Conservation (phyloP, 2,888 invertebrate species). For the Camponotus fellah region DNA sequence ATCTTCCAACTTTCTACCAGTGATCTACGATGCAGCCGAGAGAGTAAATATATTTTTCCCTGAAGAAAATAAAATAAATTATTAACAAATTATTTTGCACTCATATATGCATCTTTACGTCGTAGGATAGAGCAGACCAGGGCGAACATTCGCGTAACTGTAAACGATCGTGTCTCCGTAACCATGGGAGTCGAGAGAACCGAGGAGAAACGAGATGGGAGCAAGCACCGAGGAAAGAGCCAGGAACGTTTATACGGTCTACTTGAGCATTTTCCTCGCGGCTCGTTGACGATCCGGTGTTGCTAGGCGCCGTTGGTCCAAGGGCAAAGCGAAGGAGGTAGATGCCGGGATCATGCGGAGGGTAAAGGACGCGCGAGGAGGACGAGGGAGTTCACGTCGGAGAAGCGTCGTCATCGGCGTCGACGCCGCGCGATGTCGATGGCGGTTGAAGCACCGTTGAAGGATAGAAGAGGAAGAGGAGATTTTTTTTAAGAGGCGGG, state of each 20-base stretch:
- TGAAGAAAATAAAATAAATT: neutral
- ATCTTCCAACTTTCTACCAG: neutral
- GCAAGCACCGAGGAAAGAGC: neutral
- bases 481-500: neutral
- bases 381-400: constrained; percentile 32
- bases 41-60: neutral
- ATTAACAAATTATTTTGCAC: neutral
- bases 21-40: neutral
- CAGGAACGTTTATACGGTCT: neutral
- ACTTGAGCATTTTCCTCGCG: constrained; percentile 56
- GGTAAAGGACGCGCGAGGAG: constrained; percentile 22
- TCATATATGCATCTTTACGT: neutral
- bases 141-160: neutral
- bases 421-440: constrained; percentile 28
- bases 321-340: constrained; percentile 59
- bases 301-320: constrained; percentile 62
- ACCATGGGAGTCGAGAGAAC: neutral
- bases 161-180: neutral
- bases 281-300: constrained; percentile 52
- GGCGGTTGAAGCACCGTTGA: constrained; percentile 44
- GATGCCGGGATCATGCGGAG: constrained; percentile 46
- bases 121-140: neutral
- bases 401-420: constrained; percentile 45
- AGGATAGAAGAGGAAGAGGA: constrained; percentile 15
- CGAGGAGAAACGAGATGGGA: neutral